Conservation (phyloP, 1,140 invertebrate species). For the Centruroides vittatus region DNA sequence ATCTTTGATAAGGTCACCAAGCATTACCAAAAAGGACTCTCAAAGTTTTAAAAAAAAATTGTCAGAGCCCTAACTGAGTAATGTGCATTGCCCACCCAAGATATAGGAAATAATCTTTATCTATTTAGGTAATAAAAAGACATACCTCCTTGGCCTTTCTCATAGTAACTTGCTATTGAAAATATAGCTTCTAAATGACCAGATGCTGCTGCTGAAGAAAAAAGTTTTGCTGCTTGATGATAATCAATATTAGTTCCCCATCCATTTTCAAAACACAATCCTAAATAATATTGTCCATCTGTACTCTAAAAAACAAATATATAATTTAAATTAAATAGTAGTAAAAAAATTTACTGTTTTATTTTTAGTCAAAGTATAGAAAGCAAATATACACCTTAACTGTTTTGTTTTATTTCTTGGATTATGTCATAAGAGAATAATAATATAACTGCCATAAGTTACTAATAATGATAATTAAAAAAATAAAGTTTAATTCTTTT, state of each 20-base stretch:
- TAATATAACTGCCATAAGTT: too few species aligned
- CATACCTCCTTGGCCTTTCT: conserved; percentile 25
- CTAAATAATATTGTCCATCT: conserved; percentile 26
- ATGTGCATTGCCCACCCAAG: too few species aligned
- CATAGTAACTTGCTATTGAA: conserved; percentile 23
- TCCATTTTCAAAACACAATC: conserved; percentile 26
- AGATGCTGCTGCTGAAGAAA: conserved; percentile 17
- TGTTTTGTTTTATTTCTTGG: too few species aligned
- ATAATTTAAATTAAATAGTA: neutral
- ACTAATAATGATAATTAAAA: too few species aligned
- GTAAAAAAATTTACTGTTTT: neutral
- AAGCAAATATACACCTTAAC: too few species aligned
- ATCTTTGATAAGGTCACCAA: too few species aligned
- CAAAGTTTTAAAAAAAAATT: too few species aligned
- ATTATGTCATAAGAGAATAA: too few species aligned
- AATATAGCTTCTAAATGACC: conserved; percentile 24
- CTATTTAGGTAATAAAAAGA: neutral
- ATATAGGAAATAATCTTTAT: too few species aligned
- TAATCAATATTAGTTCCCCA: conserved; percentile 23
- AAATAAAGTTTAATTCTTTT: too few species aligned
- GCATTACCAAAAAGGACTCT: too few species aligned
- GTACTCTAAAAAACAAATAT: conserved; percentile 18
- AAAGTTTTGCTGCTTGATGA: conserved; percentile 22
- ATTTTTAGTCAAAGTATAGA: neutral
- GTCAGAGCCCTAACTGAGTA: too few species aligned